phyloP scores from a whole-genome alignment of 2,113 vertebrate species.

The Rhynchopsitta pachyrhyncha region DNA sequence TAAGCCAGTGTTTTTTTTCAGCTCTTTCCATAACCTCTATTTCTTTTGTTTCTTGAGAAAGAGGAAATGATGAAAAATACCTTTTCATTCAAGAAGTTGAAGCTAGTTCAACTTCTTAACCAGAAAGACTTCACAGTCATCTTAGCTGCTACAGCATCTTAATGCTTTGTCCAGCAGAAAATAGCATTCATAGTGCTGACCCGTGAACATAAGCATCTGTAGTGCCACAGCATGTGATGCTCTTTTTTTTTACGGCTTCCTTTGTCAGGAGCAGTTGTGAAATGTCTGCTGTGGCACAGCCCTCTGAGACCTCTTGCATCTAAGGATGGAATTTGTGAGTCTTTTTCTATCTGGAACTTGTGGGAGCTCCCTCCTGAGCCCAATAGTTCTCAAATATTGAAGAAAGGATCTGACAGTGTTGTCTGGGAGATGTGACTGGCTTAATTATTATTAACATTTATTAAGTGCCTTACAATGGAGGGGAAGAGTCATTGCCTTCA shows the following conservation, averaged over 20 bases:
- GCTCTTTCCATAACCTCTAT: not conserved
- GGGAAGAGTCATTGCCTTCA: not conserved
- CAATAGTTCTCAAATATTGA: not conserved
- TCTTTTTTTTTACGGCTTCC: not conserved
- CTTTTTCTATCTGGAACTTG: not conserved
- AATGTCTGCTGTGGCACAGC: conserved; percentile 10
- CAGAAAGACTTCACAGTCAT: not conserved
- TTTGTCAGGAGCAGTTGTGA: not conserved
- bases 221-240: not conserved
- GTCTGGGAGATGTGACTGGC: not conserved
- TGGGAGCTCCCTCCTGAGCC: not conserved
- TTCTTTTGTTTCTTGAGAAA: not conserved
- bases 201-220: not conserved
- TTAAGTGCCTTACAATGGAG: conserved; percentile 8
- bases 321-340: not conserved
- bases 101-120: conserved; percentile 39
- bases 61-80: not conserved
- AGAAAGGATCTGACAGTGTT: not conserved
- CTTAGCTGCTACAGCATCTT: not conserved
- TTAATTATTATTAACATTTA: conserved; percentile 28
- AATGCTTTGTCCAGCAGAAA: conserved; percentile 17
- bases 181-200: not conserved
- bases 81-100: conserved; percentile 18
- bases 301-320: conserved; percentile 48
- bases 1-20: conserved; percentile 13